These are phyloP conservation scores for Cyanocitta stelleri DNA, from an alignment of 2,113 vertebrate species.

Conservation along the genomic window DNA sequence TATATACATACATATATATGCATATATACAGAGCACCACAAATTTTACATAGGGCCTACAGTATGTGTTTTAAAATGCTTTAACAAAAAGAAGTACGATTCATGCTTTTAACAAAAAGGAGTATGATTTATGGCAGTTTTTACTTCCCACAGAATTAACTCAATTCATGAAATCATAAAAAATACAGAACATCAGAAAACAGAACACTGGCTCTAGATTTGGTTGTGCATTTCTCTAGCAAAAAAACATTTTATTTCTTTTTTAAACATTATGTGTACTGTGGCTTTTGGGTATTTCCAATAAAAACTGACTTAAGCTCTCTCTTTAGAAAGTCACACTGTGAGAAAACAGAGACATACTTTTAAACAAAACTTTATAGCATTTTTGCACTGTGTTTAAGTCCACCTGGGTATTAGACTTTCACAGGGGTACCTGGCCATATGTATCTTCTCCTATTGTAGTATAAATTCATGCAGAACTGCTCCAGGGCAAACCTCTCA, in stretches of 20 bases:
- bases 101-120: background rate
- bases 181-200: accelerated
- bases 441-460: accelerated
- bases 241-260: background rate
- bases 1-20: too few relatives aligned
- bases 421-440: background rate
- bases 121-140: background rate
- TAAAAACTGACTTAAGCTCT: background rate
- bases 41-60: background rate
- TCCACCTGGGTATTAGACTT: background rate
- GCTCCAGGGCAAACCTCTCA: background rate
- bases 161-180: background rate
- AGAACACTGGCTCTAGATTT: background rate
- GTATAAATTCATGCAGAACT: background rate
- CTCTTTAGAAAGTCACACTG: background rate
- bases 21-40: accelerated
- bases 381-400: background rate
- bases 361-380: background rate
- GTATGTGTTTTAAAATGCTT: background rate
- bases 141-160: background rate
- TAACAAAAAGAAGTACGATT: background rate
- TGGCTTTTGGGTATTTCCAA: background rate
- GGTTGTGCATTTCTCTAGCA: background rate
- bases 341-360: background rate
- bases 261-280: background rate